Base-by-base conservation (phyloP, 1,140 invertebrate genomes). In the Megalonaias nervosa region DNA sequence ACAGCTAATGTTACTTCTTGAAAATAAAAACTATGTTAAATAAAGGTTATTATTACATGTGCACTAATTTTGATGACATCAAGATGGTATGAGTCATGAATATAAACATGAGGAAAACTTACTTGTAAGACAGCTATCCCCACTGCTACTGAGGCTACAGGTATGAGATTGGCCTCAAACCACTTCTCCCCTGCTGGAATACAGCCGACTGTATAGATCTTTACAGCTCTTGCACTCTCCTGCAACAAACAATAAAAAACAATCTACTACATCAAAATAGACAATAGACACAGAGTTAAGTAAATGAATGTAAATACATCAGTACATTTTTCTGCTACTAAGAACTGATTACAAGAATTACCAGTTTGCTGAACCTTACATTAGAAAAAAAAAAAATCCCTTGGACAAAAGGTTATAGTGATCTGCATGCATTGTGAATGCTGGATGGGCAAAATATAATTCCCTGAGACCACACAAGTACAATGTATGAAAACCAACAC, bases 191-290 rank as follows among this genome's bases (percentile, higher is more conserved):
- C 96, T 77, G 96, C 95, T 80, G 95, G 93, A 83, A 99, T 93
- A 91, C 98, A 99, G 73, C 98, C 98, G 65, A 95, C 94, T 89
- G 97, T 97, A 92, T 97, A 97, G 89, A 99, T 98, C 94, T 82
- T 81, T 26, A 79, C 78, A 16, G 74, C 79, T 62, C 85, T 75
- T 59, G 85, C 83, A 82, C 77, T 79, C 72, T 87, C 84, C 87
- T 89, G 78, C 9, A 73, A 71, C 61, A 60, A 70, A 38, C 12
- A 69, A n/a, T 38, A 31, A 38, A 21, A 2, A 31, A 9, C 6
- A 31, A 68, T 66, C 15, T 66, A 26, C 21, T n/a, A 65, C 0
- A 66, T 23, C 21, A 66, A 21, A 23, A 66, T 21, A 23, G 64
- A 48, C 55, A 67, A 21, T 38, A 13, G 12, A 21, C 19, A 16